Conservation (phyloP, 2,113 vertebrate genomes). For the Procapra przewalskii region DNA sequence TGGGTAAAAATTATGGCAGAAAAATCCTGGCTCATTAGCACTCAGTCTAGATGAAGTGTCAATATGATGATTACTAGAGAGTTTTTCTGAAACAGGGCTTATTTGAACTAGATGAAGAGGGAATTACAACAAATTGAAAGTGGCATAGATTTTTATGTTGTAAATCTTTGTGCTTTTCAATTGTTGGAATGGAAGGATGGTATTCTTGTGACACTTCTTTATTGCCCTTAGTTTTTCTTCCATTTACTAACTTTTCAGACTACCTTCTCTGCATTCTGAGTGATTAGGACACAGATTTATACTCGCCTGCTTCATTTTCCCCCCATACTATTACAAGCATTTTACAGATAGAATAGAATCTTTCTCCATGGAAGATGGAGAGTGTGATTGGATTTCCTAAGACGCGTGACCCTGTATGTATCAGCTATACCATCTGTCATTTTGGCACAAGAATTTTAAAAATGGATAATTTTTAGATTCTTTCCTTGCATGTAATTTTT, state of each 20-base stretch:
- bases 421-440: constrained; percentile 30
- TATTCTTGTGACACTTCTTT: constrained; percentile 14
- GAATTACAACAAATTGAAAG: constrained; percentile 61
- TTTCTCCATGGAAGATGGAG: neutral
- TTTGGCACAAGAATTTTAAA: neutral
- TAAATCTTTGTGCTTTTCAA: constrained; percentile 40
- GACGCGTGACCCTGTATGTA: neutral
- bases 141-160: constrained; percentile 56
- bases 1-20: constrained; percentile 51
- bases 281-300: neutral
- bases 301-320: neutral
- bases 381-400: constrained; percentile 32
- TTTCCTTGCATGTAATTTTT: neutral
- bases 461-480: neutral
- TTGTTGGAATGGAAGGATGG: neutral
- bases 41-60: constrained; percentile 59
- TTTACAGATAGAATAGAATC: neutral
- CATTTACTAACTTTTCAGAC: neutral
- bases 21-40: constrained; percentile 58
- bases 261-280: neutral
- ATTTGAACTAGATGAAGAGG: constrained; percentile 66
- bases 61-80: constrained; percentile 59
- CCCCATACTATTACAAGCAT: neutral
- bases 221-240: neutral
- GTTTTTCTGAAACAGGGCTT: constrained; percentile 59